Evolutionary conservation across 53 echinoderm and acorn worm species (phyloP), one percentile per base, ranked within the genome.

Genomic region (Temnopleurus reevesii): DNA sequence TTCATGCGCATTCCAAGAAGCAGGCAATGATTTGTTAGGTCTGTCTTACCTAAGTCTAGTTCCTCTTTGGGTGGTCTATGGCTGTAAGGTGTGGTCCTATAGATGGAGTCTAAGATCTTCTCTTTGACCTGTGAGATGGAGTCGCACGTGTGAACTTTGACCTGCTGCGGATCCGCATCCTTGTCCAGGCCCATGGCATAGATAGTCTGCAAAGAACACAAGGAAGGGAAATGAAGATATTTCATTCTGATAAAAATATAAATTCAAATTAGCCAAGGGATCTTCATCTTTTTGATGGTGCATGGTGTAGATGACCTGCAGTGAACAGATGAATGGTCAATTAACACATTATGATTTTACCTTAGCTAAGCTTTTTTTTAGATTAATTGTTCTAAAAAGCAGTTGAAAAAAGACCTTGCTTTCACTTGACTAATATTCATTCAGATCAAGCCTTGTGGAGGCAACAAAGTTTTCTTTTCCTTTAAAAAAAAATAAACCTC

Each of bases 61-160:
- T 96, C 94, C 79, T 95, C 94, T 49, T 92, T 89, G 47, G 87
- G 91, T 12, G 97, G 97, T 89, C 97, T 90, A 89, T 95, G 91
- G 38, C 91, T 92, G 92, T 91, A 95, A 12, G 97, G 97, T 64
- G 90, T 93, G 15, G 95, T 92, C 30, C 91, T 93, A 77, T 95
- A 97, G 79, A 97, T 88, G 65, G 94, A 95, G 83, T 97, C 97
- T 76, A 97, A 90, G 44, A 97, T 95, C 89, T 97, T 97, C 46
- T 97, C 97, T 71, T 95, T 95, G 66, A 92, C 90, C 91, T 97
- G 97, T 0, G 93, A 93, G 79, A 97, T 95, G 41, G 95, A 89
- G 91, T 97, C 97, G 49, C 95, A 95, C 59, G 94, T 92, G 58
- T 95, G 85, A 84, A 95, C 97, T 79, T 97, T 97, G 76, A 97